Evolutionary conservation across 2,888 invertebrate genomes (phyloP), one percentile per base, ranked within the genome.

Genomic region (Euzetes globulus): DNA sequence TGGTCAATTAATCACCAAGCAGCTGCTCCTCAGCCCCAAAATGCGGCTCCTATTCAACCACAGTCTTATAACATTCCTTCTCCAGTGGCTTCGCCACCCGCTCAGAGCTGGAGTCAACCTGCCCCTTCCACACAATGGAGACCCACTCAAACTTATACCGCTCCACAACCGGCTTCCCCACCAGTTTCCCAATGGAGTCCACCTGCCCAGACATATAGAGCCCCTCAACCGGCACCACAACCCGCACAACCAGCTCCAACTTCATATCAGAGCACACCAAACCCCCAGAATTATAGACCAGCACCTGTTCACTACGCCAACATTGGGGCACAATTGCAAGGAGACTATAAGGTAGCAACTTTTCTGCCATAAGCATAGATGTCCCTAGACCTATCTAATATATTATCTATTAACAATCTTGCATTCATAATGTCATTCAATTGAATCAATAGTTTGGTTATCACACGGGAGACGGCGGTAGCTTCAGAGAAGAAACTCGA

Each of bases 401-500:
- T n/a, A 52, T 11, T n/a, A 52, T 6, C n/a, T n/a, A 11, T 52
- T 6, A 45, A 71, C 19, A 22, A 29, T 63, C 7, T 7, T 58
- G 9, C 9, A 13, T 70, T n/a, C n/a, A 58, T 58, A 9, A 17
- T 68, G 70, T 17, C 6, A 27, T 68, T 22, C 4, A 41, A 15
- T 11, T 25, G 1, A 22, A 33, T 6, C 13, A 25, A 37, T 7
- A 79, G 75, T 79, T 79, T 70, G 79, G 79, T 22, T 79, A 79
- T 63, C 77, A 78, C 41, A 79, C 79, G 33, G 79, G 79, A 22
- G 33, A 76, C 15, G 79, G 79, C 22, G 78, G 79, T 71, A 77
- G 77, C 71, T 79, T 79, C 75, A 71, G 79, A 50, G 79, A 79
- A 65, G 79, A 79, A 47, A 77, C 77, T 29, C 72, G 79, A 25